Conservation (phyloP, 2,888 invertebrate genomes). For the Eupelmus urozonus region DNA sequence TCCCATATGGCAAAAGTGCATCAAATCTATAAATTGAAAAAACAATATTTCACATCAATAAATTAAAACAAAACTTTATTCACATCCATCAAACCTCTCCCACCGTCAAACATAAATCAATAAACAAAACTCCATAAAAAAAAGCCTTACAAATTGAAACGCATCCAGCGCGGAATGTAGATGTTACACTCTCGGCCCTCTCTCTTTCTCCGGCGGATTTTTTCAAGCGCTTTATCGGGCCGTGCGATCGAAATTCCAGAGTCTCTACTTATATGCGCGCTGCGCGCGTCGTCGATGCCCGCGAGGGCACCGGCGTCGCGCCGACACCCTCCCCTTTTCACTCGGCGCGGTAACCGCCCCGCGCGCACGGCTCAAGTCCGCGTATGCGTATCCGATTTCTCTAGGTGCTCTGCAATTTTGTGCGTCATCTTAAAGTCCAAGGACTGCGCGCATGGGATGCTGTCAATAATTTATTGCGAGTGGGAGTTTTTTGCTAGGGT, state of each 20-base stretch:
- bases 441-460: not conserved
- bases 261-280: not conserved
- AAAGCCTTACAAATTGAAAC: conserved; percentile 19
- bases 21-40: no score
- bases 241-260: conserved; percentile 35
- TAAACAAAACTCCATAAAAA: not conserved
- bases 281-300: conserved; percentile 1
- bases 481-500: not conserved
- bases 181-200: conserved; percentile 18
- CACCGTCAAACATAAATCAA: no score
- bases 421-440: conserved; percentile 40
- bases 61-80: no score
- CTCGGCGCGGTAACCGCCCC: conserved; percentile 37
- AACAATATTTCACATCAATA: no score
- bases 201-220: conserved; percentile 13
- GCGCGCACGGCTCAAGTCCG: conserved; percentile 6
- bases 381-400: conserved; percentile 40
- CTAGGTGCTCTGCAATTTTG: conserved; percentile 41
- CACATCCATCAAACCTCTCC: no score
- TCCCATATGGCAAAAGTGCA: no score
- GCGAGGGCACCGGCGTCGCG: not conserved
- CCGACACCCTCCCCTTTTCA: not conserved
- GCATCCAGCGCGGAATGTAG: conserved; percentile 21
- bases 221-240: conserved; percentile 1
- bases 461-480: conserved; percentile 45